Evolutionary conservation across 2,113 vertebrate species (phyloP), one percentile per base, ranked within the genome.

Genomic region (Platysteira castanea): DNA sequence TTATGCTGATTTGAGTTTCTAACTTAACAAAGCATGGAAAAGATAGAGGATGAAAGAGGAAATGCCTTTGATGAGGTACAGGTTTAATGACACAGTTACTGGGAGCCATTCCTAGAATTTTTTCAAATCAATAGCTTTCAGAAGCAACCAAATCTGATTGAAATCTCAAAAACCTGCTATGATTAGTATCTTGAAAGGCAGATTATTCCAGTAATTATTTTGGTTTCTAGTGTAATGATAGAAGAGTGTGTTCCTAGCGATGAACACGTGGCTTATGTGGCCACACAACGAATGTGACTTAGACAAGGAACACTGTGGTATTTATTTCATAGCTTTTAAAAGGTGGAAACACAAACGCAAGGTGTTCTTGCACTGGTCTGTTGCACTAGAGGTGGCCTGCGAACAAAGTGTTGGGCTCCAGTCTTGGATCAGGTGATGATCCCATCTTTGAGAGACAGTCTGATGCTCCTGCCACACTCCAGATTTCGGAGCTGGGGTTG

Each of bases 1-100:
- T 75, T 54, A 52, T 88, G 37, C 44, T n/a, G 61, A 63, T 87
- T 76, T 92, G 77, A 80, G 71, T 87, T 92, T 80, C 15, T 42
- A 24, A 61, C 74, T 41, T 53, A 90, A 77, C 49, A 90, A 85
- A 78, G 18, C 3, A 0, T 54, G 35, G 10, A 56, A 35, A 87
- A 52, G 15, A 56, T 8, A n/a, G 50, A 14, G 30, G 39, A 52
- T 76, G 31, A 33, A 49, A 76, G 71, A 75, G 15, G 17, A 67
- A 76, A 90, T 84, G 54, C 17, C n/a, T 74, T 63, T 93, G 69
- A 79, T 78, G 71, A 63, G 42, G n/a, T 63, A 30, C 52, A 56
- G 46, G 27, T 80, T 80, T n/a, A 67, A 57, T 73, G 47, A 61
- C 52, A 59, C 21, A 30, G 15, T 52, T 90, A 42, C 56, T 61